Conservation (phyloP, 2,888 invertebrate species). For the Drosophila mimetica region DNA sequence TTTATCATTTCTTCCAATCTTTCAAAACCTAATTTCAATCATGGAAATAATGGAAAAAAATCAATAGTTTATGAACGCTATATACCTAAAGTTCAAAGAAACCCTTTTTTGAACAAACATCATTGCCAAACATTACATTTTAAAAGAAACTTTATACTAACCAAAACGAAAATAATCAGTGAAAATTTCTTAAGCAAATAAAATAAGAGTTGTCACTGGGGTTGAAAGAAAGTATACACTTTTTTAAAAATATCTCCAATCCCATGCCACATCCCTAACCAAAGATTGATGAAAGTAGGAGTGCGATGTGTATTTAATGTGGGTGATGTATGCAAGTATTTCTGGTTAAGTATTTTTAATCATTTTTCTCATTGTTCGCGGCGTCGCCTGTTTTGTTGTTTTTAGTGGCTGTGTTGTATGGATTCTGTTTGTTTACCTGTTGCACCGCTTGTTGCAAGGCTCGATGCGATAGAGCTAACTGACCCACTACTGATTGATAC, state of each 20-base stretch:
- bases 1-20: too few species aligned
- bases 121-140: too few species aligned
- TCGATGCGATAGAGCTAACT: constrained; percentile 88
- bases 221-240: background rate
- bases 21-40: too few species aligned
- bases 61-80: too few species aligned
- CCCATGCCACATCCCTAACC: background rate
- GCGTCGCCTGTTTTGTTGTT: constrained; percentile 33
- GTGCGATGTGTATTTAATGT: constrained; percentile 8
- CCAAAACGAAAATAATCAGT: too few species aligned
- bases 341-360: background rate
- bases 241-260: background rate
- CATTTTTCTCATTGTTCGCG: constrained; percentile 8
- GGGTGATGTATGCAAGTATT: constrained; percentile 6
- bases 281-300: background rate
- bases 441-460: constrained; percentile 85
- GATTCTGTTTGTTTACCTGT: constrained; percentile 82
- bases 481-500: constrained; percentile 87
- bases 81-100: too few species aligned
- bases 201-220: too few species aligned
- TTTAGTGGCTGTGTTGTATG: constrained; percentile 25
- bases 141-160: too few species aligned
- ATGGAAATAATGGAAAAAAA: too few species aligned
- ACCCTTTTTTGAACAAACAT: too few species aligned
- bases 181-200: too few species aligned